Conservation (phyloP, 1,140 invertebrate species). For the Lordiphosa clarofinis region DNA sequence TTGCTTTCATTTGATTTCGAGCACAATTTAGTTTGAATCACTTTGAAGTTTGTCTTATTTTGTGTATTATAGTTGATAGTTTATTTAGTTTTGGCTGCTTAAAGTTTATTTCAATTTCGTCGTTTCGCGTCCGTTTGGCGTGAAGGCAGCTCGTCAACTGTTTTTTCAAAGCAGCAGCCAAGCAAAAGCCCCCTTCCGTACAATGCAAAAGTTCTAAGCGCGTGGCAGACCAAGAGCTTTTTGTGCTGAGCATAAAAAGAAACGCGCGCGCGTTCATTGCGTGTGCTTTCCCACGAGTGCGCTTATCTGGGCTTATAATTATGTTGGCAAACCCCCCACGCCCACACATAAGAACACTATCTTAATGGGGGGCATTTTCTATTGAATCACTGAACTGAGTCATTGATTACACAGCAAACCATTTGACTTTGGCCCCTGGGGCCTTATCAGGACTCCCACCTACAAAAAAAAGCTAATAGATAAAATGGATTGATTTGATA, state of each 20-base stretch:
- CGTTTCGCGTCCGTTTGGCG: slow-evolving; percentile 56
- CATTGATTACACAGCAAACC: too few species aligned
- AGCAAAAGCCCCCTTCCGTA: slow-evolving; percentile 9
- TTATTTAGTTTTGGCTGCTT: slow-evolving; percentile 36
- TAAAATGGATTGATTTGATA: too few species aligned
- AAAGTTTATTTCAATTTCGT: slow-evolving; percentile 1
- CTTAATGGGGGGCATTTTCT: too few species aligned
- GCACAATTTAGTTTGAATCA: slow-evolving; percentile 2
- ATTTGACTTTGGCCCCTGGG: too few species aligned
- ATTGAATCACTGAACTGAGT: too few species aligned
- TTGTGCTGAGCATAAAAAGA: slow-evolving; percentile 20
- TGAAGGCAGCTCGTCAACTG: slow-evolving; percentile 71
- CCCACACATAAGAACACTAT: too few species aligned
- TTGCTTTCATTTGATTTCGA: slow-evolving; percentile 20
- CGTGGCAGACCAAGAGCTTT: slow-evolving; percentile 44
- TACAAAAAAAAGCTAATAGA: too few species aligned
- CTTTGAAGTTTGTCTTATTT: slow-evolving; percentile 18
- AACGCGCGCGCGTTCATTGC: slow-evolving; percentile 17
- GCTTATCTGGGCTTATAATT: too few species aligned
- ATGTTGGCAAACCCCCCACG: too few species aligned
- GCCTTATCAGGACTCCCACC: too few species aligned
- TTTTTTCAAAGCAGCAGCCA: slow-evolving; percentile 31
- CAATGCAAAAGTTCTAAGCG: slow-evolving; percentile 60
- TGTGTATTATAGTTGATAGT: slow-evolving; percentile 20
- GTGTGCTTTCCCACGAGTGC: slow-evolving; percentile 1